Conservation (phyloP, 2,113 vertebrate species). For the Oreochromis tanganicae region DNA sequence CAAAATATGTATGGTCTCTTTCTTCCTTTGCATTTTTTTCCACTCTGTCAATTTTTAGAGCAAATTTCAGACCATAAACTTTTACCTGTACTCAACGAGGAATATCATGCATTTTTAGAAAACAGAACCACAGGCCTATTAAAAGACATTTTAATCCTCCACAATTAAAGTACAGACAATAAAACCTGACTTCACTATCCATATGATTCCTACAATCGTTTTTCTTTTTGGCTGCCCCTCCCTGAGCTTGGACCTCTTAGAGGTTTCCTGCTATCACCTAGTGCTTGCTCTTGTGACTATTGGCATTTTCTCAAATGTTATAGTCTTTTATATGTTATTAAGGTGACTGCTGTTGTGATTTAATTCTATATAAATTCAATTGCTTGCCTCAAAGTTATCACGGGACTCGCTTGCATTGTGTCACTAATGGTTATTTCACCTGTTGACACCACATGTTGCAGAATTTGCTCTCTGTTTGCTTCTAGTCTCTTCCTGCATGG, state of each 20-base stretch:
- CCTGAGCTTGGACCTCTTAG: not conserved
- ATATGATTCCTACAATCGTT: not conserved
- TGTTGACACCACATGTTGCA: not conserved
- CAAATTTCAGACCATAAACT: not conserved
- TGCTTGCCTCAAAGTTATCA: not conserved
- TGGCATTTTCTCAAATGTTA: not conserved
- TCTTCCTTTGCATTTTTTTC: not conserved
- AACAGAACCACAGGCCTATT: not conserved
- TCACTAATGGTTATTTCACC: not conserved
- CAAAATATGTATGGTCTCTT: not conserved
- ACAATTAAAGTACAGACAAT: not conserved
- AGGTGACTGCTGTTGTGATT: not conserved
- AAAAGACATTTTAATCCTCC: not conserved
- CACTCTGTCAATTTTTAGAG: not conserved
- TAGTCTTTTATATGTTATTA: not conserved
- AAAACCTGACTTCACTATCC: not conserved
- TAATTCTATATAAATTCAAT: not conserved
- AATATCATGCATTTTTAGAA: not conserved
- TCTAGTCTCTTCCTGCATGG: not conserved
- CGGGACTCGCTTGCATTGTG: not conserved
- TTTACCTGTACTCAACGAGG: not conserved
- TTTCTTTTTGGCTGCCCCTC: not conserved
- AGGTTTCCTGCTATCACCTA: not conserved
- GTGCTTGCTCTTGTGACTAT: not conserved
- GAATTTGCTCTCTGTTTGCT: not conserved